These are phyloP conservation scores for Brachyptera risi DNA, from an alignment of 2,888 invertebrate genomes.

Conservation along the genomic window DNA sequence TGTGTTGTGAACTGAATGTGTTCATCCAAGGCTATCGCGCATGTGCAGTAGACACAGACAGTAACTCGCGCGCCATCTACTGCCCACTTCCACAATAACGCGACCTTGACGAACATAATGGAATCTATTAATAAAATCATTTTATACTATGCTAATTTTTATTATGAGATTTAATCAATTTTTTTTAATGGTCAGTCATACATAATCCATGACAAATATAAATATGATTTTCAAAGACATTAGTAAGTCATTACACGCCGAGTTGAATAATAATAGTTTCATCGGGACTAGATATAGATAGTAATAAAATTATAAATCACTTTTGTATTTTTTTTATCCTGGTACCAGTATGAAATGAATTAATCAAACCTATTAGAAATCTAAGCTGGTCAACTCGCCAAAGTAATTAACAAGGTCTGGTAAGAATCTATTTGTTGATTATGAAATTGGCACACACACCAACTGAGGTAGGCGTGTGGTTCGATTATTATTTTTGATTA, in stretches of 20 bases:
- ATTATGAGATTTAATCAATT: neutral
- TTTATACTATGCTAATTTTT: constrained; percentile 5
- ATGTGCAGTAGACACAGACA: constrained; percentile 13
- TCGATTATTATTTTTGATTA: neutral
- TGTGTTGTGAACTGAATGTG: too few relatives aligned
- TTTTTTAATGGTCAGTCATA: neutral
- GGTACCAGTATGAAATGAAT: too few relatives aligned
- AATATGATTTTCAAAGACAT: neutral
- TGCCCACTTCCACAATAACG: neutral
- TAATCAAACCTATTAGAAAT: constrained; percentile 15
- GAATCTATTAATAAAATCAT: neutral
- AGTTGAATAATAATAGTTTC: neutral
- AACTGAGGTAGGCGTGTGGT: neutral
- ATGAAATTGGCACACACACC: constrained; percentile 9
- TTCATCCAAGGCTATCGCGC: neutral
- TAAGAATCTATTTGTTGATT: constrained; percentile 14
- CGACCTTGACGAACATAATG: constrained; percentile 3
- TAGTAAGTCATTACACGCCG: neutral
- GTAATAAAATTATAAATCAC: neutral
- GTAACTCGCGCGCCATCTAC: constrained; percentile 15
- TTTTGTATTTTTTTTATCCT: neutral
- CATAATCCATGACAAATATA: constrained; percentile 8
- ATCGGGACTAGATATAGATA: neutral
- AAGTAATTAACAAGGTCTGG: constrained; percentile 13
- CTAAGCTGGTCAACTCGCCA: neutral